These are phyloP conservation scores for Pungitius pungitius DNA, from an alignment of 2,113 vertebrate genomes.

Conservation along the genomic window DNA sequence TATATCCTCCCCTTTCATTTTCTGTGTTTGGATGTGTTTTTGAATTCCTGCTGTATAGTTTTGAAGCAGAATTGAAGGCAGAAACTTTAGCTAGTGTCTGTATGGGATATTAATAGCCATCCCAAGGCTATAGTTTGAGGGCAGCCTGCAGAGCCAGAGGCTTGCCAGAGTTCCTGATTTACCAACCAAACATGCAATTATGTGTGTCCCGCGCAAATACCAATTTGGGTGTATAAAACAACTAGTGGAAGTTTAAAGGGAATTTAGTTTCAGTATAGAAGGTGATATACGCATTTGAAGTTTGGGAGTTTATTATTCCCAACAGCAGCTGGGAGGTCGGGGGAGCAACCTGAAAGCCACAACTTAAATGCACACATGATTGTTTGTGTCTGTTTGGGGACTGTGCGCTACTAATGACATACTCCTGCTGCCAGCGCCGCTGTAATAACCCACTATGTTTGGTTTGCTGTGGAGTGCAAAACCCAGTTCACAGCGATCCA, in stretches of 20 bases:
- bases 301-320: constrained; percentile 56
- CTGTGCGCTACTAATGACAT: constrained; percentile 70
- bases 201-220: constrained; percentile 80
- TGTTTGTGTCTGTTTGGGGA: constrained; percentile 38
- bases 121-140: constrained; percentile 82
- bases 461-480: constrained; percentile 53
- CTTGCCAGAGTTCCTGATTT: constrained; percentile 80
- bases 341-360: constrained; percentile 40
- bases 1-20: constrained; percentile 26
- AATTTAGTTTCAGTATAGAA: constrained; percentile 59
- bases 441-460: constrained; percentile 66
- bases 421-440: constrained; percentile 45
- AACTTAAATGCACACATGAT: constrained; percentile 21
- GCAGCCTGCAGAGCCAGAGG: constrained; percentile 73
- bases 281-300: constrained; percentile 50
- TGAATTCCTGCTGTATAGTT: constrained; percentile 34
- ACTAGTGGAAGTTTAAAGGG: constrained; percentile 70
- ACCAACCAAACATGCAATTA: constrained; percentile 83
- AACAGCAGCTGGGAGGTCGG: constrained; percentile 52
- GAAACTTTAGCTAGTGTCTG: constrained; percentile 72
- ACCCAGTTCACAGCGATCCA: constrained; percentile 46
- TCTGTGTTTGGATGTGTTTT: constrained; percentile 45
- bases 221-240: constrained; percentile 83
- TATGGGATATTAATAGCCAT: constrained; percentile 81
- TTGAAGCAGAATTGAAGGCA: constrained; percentile 56